A percentile compares a stretch with the other conserved stretches of the same genome.
Conservation (phyloP, 2,888 invertebrate species). For the Ectobius pallidus region DNA sequence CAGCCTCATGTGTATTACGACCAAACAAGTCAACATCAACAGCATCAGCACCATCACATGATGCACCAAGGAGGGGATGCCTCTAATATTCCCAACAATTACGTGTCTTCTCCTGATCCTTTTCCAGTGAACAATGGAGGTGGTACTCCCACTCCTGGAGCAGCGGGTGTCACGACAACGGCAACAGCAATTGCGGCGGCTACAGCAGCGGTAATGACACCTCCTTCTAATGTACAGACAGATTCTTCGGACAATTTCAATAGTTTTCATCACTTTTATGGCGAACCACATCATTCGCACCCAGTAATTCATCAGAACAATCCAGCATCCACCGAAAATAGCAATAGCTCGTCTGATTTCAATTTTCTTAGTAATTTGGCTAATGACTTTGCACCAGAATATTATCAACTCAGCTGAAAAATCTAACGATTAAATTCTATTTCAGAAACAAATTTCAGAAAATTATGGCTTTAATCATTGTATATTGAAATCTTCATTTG, state of each 20-base stretch:
- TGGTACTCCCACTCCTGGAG: conserved; percentile 46
- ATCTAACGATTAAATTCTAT: neutral
- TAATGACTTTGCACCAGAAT: conserved; percentile 92
- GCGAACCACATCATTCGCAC: conserved; percentile 54
- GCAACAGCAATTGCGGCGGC: conserved; percentile 51
- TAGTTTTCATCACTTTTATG: conserved; percentile 71
- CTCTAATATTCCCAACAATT: conserved; percentile 57
- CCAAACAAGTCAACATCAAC: conserved; percentile 51
- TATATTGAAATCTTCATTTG: too few relatives aligned
- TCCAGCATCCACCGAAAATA: conserved; percentile 72
- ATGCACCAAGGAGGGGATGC: conserved; percentile 56
- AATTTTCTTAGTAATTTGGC: conserved; percentile 91
- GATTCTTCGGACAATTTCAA: conserved; percentile 52
- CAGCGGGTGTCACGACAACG: conserved; percentile 55
- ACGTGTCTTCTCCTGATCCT: conserved; percentile 56
- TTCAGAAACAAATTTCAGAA: neutral
- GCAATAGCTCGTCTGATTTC: conserved; percentile 92
- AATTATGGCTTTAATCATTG: too few relatives aligned
- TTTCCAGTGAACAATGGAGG: conserved; percentile 51
- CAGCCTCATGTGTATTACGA: conserved; percentile 49
- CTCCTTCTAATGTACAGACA: conserved; percentile 62
- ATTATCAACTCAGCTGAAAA: conserved; percentile 75
- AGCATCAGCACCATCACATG: conserved; percentile 52
- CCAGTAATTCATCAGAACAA: conserved; percentile 27
- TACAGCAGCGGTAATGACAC: conserved; percentile 64